phyloP scores from a whole-genome alignment of 1,140 invertebrate genomes.

The Propsilocerus akamusi region DNA sequence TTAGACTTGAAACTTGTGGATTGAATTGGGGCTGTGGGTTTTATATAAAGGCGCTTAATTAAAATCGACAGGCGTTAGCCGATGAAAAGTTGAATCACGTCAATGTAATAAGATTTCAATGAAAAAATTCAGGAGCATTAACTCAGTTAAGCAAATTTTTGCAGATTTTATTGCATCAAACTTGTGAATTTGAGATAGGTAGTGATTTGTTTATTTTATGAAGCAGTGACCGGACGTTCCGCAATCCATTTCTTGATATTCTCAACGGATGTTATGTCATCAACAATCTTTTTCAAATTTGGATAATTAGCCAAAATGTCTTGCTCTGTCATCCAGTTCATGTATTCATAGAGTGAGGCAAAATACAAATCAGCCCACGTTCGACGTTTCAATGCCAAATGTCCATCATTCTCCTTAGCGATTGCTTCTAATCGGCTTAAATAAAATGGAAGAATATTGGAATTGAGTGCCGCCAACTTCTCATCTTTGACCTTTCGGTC shows the following conservation, averaged over 20 bases:
- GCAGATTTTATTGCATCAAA: too few species aligned
- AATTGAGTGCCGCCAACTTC: conserved; percentile 13
- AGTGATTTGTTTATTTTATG: too few species aligned
- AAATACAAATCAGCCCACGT: conserved; percentile 47
- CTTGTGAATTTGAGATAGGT: too few species aligned
- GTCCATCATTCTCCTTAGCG: conserved; percentile 25
- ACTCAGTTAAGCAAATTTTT: too few species aligned
- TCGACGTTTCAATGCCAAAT: conserved; percentile 28
- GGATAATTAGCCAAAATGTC: conserved; percentile 36
- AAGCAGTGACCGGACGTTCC: conserved; percentile 33
- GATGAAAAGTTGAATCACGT: too few species aligned
- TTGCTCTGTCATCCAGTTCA: conserved; percentile 30
- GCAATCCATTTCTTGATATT: conserved; percentile 43
- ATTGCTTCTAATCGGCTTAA: conserved; percentile 26
- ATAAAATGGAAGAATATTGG: conserved; percentile 26
- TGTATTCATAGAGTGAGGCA: conserved; percentile 35
- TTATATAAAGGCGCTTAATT: too few species aligned
- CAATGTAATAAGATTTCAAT: too few species aligned
- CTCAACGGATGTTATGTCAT: conserved; percentile 32
- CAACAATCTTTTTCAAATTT: conserved; percentile 30
- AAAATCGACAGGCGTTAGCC: too few species aligned
- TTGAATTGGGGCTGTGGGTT: too few species aligned
- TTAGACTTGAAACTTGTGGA: too few species aligned
- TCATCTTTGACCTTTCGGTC: conserved; percentile 28
- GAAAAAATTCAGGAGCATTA: too few species aligned